These are phyloP conservation scores for Laodelphax striatellus DNA, from an alignment of 1,140 invertebrate species.

Conservation along the genomic window DNA sequence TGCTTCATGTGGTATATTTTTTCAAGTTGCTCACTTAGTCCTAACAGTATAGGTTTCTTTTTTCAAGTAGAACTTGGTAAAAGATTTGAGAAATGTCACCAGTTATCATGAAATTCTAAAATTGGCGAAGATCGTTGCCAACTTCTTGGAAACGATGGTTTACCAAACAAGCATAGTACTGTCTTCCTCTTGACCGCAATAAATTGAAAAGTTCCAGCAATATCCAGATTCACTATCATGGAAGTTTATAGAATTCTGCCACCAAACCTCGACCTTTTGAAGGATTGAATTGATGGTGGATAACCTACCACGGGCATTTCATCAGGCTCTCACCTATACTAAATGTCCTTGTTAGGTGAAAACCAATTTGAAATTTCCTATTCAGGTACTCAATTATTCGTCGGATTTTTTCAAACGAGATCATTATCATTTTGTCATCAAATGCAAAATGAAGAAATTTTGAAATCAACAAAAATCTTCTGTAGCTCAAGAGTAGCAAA, in stretches of 20 bases:
- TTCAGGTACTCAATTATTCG: not conserved
- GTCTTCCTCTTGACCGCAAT: not conserved
- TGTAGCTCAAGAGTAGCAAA: not conserved
- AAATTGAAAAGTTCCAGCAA: not conserved
- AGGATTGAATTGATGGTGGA: not conserved
- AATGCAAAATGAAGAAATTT: slow-evolving; percentile 16
- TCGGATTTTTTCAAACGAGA: not conserved
- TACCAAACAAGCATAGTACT: not conserved
- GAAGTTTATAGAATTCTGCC: not conserved
- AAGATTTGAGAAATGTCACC: not conserved
- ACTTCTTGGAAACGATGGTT: not conserved
- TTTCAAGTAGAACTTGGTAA: no score
- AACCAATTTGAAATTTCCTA: not conserved
- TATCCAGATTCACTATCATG: not conserved
- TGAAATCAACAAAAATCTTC: not conserved
- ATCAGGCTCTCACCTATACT: not conserved
- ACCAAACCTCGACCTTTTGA: not conserved
- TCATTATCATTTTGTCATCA: not conserved
- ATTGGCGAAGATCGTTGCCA: not conserved
- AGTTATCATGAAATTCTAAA: not conserved
- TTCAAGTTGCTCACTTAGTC: no score
- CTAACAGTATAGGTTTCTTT: no score
- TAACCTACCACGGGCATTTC: not conserved
- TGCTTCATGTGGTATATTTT: no score
- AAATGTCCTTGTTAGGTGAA: not conserved